Evolutionary conservation across 2,888 invertebrate species (phyloP), one percentile per base, ranked within the genome.

Genomic region (Ariolimax columbianus): DNA sequence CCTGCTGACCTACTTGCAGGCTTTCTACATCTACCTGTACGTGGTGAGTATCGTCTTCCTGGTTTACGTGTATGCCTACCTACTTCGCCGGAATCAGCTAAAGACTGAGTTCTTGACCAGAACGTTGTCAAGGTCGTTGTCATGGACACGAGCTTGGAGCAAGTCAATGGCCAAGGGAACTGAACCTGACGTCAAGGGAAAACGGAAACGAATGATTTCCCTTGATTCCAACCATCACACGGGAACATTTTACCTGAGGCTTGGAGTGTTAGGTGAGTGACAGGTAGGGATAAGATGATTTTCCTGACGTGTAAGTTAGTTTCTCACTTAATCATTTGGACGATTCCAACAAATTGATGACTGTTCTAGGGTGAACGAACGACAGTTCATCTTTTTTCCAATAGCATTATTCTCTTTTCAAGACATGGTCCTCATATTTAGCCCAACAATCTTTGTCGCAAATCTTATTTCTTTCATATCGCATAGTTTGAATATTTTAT

Each of bases 1-100:
- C 23, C 55, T 23, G 23, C 47, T 19, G 23, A 55, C 23, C 59
- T 63, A n/a, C n/a, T 43, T 30, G 0, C 87, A 91, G 91, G 89
- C 85, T 0, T 91, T 90, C 88, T 91, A 90, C 82, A 84, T 91
- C 47, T 90, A 89, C 83, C 88, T 91, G 79, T 91, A 90, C 84
- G 77, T 84, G 26, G 87, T 88, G 47, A 89, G 90, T 77, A 84
- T 90, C 68, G n/a, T 88, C 11, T 91, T 91, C 83, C 87, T 91
- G 40, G 77, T 87, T 75, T 91, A 90, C 73, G 87, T 90, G 23
- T 89, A 90, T 81, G 81, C 86, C 38, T 89, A 86, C 82, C 85
- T 91, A 33, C 82, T 90, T 73, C 66, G 89, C 19, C 78, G 86
- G 26, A 88, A 89, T 77, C 85, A 86, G 23, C 80, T 88, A 33